phyloP scores from a whole-genome alignment of 1,140 invertebrate species.

The Meloidogyne chitwoodi region DNA sequence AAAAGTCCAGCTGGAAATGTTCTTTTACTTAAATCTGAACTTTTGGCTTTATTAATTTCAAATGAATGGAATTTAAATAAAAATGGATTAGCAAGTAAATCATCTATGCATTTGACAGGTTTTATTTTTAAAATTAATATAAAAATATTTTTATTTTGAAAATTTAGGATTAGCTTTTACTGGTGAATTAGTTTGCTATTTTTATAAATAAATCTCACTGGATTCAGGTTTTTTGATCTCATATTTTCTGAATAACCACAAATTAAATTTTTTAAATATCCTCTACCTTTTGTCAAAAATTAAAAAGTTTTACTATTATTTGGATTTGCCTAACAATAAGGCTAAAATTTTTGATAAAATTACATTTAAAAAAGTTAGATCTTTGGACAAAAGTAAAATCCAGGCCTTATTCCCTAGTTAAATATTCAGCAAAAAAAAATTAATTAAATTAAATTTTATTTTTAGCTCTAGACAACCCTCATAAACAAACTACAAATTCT shows the following conservation, averaged over 20 bases:
- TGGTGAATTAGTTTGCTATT: not conserved
- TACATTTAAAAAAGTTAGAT: no score
- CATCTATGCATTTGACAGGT: slow-evolving; percentile 67
- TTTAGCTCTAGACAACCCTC: slow-evolving; percentile 83
- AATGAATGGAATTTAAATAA: slow-evolving; percentile 86
- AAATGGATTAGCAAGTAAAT: slow-evolving; percentile 71
- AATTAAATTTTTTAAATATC: no score
- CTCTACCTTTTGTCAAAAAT: no score
- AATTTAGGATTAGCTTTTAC: not conserved
- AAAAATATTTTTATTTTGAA: not conserved
- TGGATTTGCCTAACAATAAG: no score
- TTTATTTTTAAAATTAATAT: not conserved
- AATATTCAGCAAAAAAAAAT: not conserved
- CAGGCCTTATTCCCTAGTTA: no score
- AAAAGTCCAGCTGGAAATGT: slow-evolving; percentile 25
- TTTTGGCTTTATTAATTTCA: slow-evolving; percentile 81
- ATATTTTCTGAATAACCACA: no score
- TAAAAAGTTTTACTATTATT: no score
- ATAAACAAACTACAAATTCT: slow-evolving; percentile 67
- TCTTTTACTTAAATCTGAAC: slow-evolving; percentile 67
- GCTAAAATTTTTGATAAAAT: no score
- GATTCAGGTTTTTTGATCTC: not conserved
- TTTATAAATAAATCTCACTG: not conserved
- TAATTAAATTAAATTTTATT: slow-evolving; percentile 70
- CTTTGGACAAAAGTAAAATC: no score